Evolutionary conservation across 2,797 vertebrate species (phyloP).

Genomic region (Mionectes olivaceus): DNA sequence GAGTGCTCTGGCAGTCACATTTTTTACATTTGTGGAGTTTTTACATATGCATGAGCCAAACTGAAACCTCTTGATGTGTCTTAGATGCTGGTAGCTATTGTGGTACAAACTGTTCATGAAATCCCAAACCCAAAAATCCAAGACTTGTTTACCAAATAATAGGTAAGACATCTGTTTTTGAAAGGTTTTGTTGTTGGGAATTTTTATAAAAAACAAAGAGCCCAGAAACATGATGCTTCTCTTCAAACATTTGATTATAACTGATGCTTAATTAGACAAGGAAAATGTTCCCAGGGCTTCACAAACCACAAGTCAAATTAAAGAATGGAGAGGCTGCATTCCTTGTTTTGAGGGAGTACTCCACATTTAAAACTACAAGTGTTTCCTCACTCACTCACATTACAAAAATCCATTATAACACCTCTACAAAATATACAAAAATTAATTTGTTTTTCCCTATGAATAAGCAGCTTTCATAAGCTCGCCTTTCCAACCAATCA

Average conservation of each 20-base stretch:
- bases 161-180: neutral
- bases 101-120: neutral
- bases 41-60: neutral
- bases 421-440: neutral
- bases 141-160: neutral
- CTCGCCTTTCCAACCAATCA: neutral
- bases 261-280: neutral
- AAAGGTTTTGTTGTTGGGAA: neutral
- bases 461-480: neutral
- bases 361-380: neutral
- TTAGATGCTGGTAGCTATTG: neutral
- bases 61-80: neutral
- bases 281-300: slow-evolving; percentile 12
- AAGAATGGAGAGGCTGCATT: neutral
- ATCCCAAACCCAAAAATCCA: neutral
- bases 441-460: neutral
- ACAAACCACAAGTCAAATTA: neutral
- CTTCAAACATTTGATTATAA: neutral
- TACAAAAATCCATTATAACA: neutral
- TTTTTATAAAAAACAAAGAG: neutral
- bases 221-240: neutral
- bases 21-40: neutral
- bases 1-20: neutral
- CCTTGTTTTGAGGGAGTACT: neutral
- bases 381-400: neutral